Conservation (phyloP, 2,797 vertebrate genomes). For the Erpetoichthys calabaricus region DNA sequence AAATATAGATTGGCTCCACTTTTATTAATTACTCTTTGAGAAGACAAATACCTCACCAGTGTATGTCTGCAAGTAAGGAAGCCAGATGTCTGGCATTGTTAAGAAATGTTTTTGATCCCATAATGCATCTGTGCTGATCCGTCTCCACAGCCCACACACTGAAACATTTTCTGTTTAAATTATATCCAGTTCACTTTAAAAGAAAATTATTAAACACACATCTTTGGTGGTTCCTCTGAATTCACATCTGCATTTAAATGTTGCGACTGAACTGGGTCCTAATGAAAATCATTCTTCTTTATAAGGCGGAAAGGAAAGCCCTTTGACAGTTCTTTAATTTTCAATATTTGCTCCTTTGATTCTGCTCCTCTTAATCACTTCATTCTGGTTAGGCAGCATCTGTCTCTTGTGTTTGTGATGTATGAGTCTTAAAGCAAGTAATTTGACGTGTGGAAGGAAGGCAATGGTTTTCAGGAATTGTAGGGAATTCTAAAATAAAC, state of each 20-base stretch:
- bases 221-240: background rate
- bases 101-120: conserved; percentile 7
- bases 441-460: too few relatives aligned
- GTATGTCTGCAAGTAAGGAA: background rate
- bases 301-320: conserved; percentile 2
- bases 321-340: conserved; percentile 13
- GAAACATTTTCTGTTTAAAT: conserved; percentile 17
- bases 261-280: background rate
- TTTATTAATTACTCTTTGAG: too few relatives aligned
- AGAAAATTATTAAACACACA: conserved; percentile 10
- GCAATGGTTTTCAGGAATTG: too few relatives aligned
- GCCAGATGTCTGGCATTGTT: conserved; percentile 10
- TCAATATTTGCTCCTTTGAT: conserved; percentile 7
- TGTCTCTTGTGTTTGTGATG: too few relatives aligned
- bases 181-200: conserved; percentile 9
- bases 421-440: too few relatives aligned
- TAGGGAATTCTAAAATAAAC: too few relatives aligned
- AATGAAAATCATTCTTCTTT: conserved; percentile 12
- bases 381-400: background rate
- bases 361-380: conserved; percentile 5
- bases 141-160: conserved; percentile 8
- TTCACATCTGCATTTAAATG: conserved; percentile 11
- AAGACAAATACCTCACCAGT: background rate
- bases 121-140: conserved; percentile 9
- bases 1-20: too few relatives aligned